Conservation (phyloP, 1,140 invertebrate genomes). For the Prorops nasuta region DNA sequence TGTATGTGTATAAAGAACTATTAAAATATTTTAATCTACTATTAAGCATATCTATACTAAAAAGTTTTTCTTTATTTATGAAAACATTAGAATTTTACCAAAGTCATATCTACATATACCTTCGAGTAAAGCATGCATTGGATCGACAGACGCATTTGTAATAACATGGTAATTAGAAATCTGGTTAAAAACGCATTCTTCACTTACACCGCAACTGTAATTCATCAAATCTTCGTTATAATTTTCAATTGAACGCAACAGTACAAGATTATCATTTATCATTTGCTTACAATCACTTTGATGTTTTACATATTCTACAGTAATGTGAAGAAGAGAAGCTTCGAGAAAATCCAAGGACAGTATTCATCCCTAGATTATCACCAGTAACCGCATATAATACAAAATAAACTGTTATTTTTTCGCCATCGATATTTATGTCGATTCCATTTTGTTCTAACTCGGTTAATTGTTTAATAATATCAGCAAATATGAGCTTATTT, state of each 20-base stretch:
- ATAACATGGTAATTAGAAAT: neutral
- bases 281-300: neutral
- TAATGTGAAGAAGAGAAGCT: neutral
- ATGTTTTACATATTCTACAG: constrained; percentile 1
- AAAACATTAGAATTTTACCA: neutral
- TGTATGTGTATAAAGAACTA: neutral
- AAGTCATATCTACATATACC: neutral
- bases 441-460: constrained; percentile 6
- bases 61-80: neutral
- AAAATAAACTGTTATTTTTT: constrained; percentile 2
- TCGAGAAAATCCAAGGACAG: constrained; percentile 3
- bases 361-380: constrained; percentile 9
- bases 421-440: neutral
- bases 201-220: neutral
- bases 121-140: neutral
- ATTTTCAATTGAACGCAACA: neutral
- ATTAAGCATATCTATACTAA: neutral
- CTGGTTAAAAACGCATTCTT: neutral
- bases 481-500: constrained; percentile 4
- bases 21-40: neutral
- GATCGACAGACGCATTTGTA: neutral
- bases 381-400: neutral
- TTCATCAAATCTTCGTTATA: neutral
- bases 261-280: neutral
- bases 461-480: constrained; percentile 6